phyloP scores from a whole-genome alignment of 2,888 invertebrate species.

The Papilio gigon region DNA sequence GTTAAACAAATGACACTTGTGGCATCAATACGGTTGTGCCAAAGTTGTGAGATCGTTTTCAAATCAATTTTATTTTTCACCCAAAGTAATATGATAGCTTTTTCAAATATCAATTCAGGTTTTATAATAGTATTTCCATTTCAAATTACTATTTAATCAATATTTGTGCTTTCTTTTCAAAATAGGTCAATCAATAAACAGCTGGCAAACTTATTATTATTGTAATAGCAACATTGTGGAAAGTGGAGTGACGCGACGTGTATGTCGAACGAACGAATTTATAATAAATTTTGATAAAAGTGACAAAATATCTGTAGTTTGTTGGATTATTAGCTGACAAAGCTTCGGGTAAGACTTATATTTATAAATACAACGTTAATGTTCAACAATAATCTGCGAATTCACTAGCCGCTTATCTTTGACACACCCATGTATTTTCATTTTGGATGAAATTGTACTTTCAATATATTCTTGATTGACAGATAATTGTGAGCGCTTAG shows the following conservation, averaged over 20 bases:
- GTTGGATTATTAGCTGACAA: conserved; percentile 45
- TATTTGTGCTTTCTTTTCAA: background rate
- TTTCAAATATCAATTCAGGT: background rate
- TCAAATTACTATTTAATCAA: background rate
- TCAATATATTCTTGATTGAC: background rate
- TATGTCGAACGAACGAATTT: conserved; percentile 70
- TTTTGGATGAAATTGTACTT: conserved; percentile 53
- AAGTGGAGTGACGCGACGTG: conserved; percentile 64
- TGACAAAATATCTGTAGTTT: conserved; percentile 49
- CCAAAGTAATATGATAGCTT: background rate
- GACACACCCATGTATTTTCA: conserved; percentile 76
- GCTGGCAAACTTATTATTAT: conserved; percentile 38
- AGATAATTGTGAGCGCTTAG: conserved; percentile 8
- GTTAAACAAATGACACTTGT: conserved; percentile 39
- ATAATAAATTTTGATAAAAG: conserved; percentile 55
- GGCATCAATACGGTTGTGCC: conserved; percentile 33
- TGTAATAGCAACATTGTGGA: conserved; percentile 54
- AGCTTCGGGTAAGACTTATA: conserved; percentile 54
- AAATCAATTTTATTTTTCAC: background rate
- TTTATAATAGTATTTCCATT: background rate
- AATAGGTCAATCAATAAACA: conserved; percentile 35
- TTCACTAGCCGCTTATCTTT: conserved; percentile 54
- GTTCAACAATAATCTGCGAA: background rate
- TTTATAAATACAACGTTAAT: background rate
- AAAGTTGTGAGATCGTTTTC: background rate